These are phyloP conservation scores for Troilus luridus DNA, from an alignment of 2,888 invertebrate species.

Conservation along the genomic window DNA sequence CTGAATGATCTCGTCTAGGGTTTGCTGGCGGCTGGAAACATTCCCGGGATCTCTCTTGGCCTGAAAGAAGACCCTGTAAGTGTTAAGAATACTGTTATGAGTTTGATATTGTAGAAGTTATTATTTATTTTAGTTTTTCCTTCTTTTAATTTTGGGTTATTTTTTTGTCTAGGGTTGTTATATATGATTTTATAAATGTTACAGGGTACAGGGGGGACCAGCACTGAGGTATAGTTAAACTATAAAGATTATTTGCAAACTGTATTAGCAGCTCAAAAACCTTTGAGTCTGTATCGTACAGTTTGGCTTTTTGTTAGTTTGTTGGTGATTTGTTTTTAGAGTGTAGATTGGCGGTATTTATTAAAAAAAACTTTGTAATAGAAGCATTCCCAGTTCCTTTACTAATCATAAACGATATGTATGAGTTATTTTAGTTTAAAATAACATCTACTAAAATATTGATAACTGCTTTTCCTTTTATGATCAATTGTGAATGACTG, in stretches of 20 bases:
- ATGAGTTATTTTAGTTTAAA: conserved; percentile 46
- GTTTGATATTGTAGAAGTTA: conserved; percentile 11
- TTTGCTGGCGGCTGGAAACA: conserved; percentile 64
- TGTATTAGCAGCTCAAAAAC: conserved; percentile 60
- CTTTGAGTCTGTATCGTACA: conserved; percentile 58
- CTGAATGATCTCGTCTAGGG: conserved; percentile 59
- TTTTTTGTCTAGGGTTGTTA: conserved; percentile 39
- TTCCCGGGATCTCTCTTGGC: conserved; percentile 64
- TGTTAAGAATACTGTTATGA: conserved; percentile 50
- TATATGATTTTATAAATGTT: conserved; percentile 61
- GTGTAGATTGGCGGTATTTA: conserved; percentile 56
- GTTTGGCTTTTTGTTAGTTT: conserved; percentile 62
- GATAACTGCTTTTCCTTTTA: conserved; percentile 44
- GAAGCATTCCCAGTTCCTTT: conserved; percentile 50
- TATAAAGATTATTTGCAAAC: conserved; percentile 61
- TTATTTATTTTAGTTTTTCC: conserved; percentile 44
- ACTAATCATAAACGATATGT: conserved; percentile 54
- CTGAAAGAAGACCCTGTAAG: conserved; percentile 65
- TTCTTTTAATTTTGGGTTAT: conserved; percentile 52
- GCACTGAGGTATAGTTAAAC: conserved; percentile 62
- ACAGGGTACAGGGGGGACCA: conserved; percentile 63
- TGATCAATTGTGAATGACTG: not conserved
- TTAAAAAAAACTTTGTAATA: conserved; percentile 42
- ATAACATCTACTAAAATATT: conserved; percentile 53
- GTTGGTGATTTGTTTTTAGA: conserved; percentile 59